phyloP scores from a whole-genome alignment of 2,797 vertebrate genomes.

The Chanos chanos region DNA sequence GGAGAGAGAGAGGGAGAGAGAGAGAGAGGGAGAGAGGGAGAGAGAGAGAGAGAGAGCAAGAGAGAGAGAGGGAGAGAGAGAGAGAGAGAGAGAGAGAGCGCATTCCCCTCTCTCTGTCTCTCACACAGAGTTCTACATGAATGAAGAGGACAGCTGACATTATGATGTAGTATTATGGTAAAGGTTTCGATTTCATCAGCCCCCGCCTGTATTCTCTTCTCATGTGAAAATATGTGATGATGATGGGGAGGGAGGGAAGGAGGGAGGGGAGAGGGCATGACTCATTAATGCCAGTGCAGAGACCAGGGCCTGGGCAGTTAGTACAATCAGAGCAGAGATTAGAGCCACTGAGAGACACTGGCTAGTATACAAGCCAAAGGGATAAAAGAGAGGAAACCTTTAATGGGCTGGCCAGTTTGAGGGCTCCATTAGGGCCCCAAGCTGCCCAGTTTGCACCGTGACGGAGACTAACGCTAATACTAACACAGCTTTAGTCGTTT shows the following conservation, averaged over 20 bases:
- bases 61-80: neutral
- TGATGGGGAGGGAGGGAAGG: neutral
- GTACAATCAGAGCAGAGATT: neutral
- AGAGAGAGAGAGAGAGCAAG: neutral
- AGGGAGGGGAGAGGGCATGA: neutral
- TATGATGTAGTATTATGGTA: conserved; percentile 43
- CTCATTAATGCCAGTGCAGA: conserved; percentile 4
- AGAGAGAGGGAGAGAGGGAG: neutral
- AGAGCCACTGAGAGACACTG: neutral
- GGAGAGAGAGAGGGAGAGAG: neutral
- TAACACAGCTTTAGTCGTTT: conserved; percentile 7
- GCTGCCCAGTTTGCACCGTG: neutral
- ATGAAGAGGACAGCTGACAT: conserved; percentile 72
- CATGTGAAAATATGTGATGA: conserved; percentile 62
- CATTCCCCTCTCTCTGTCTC: neutral
- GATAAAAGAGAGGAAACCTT: conserved; percentile 19
- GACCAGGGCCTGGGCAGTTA: conserved; percentile 3
- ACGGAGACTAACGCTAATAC: too few species aligned
- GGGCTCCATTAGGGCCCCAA: neutral
- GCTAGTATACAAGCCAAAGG: conserved; percentile 5
- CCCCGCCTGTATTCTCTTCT: conserved; percentile 54
- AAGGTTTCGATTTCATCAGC: conserved; percentile 63
- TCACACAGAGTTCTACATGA: conserved; percentile 61
- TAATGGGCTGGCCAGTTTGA: neutral
- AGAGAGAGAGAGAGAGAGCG: neutral